Evolutionary conservation across 1,140 invertebrate species (phyloP).

Genomic region (Acromyrmex heyeri): DNA sequence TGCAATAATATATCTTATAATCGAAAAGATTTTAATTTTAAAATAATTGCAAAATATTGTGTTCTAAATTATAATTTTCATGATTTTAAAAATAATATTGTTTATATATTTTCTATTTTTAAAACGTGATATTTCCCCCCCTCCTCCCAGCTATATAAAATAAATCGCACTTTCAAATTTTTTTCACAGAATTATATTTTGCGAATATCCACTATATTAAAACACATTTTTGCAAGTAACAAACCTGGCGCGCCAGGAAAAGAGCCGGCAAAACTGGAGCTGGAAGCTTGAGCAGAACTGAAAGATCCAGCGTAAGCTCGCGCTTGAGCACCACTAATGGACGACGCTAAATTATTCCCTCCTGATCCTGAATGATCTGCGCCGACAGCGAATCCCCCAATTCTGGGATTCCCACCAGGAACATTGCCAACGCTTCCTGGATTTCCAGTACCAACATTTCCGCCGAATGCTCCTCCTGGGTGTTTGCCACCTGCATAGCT

Average conservation of each 20-base stretch:
- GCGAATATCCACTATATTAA: background rate
- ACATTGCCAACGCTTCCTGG: background rate
- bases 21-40: background rate
- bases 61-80: background rate
- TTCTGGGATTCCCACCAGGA: background rate
- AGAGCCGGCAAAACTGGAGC: conserved; percentile 27
- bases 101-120: background rate
- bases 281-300: conserved; percentile 49
- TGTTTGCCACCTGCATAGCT: background rate
- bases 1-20: background rate
- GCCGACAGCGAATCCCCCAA: background rate
- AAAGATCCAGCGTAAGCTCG: conserved; percentile 36
- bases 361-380: background rate
- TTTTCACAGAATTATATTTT: background rate
- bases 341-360: conserved; percentile 13
- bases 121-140: background rate
- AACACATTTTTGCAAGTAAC: conserved; percentile 8
- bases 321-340: background rate
- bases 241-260: conserved; percentile 9
- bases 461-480: background rate
- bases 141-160: background rate
- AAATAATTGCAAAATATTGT: background rate
- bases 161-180: background rate
- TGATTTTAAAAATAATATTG: background rate
- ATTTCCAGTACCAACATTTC: conserved; percentile 32